Evolutionary conservation across 1,140 invertebrate genomes (phyloP), one percentile per base, ranked within the genome.

Genomic region (Sogatella furcifera): DNA sequence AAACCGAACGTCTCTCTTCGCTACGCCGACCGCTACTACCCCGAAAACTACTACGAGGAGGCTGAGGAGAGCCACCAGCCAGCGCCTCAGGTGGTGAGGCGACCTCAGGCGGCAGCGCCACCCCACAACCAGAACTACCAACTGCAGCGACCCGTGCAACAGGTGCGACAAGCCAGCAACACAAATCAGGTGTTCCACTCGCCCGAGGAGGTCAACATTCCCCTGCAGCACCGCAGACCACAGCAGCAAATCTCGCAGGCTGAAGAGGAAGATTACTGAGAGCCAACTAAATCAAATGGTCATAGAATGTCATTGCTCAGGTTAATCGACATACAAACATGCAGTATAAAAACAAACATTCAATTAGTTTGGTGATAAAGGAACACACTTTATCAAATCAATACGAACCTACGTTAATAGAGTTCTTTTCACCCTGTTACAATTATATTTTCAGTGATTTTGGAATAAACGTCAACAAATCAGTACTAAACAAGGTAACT

Each of bases 141-240:
- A 22, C 46, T 59, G 4, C 62, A 58, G 17, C 46, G 15, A 9
- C 62, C 53, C 13, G 17, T 64, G 17, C 52, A 49, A 3, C 60
- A 62, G 17, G 52, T 46, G 41, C 24, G 57, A 4, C 61, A 60
- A 14, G 54, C 38, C 24, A 61, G 46, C 43, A 59, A 28, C 43
- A 58, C 22, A 28, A 65, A 59, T 52, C 59, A 65, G 31, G 88
- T 90, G 6, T 92, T 88, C 71, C 81, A 86, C 61, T 87, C 86
- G 17, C 86, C 89, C 1, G 88, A 92, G 70, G 87, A 90, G 69
- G 86, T 91, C 1, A 91, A 92, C 69, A 91, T 91, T 62, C 88
- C 89, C 1, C 76, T 91, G 31, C 83, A 84, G 56, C 87, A 90
- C 65, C 79, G 89, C 66, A 74, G 85, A 68, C 84, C 85, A 1